Evolutionary conservation across 2,888 invertebrate species (phyloP).

Genomic region (Pherbina coryleti): DNA sequence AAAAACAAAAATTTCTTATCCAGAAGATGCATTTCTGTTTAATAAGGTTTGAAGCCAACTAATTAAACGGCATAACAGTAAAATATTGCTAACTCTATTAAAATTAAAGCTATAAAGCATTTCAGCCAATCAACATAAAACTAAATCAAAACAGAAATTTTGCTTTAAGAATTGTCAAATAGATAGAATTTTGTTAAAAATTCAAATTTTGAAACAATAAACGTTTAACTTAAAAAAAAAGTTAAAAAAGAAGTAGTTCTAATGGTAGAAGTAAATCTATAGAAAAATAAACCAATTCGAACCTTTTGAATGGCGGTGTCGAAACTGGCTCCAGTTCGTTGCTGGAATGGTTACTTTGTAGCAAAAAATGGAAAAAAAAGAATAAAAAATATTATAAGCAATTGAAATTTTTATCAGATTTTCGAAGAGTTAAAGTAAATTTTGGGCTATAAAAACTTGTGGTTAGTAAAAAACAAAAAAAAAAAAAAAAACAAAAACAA

Average conservation of each 20-base stretch:
- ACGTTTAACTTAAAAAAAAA: not conserved
- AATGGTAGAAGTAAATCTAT: no score
- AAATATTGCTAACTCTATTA: not conserved
- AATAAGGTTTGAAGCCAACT: not conserved
- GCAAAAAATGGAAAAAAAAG: conserved; percentile 37
- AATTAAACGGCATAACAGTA: not conserved
- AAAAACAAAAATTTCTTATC: not conserved
- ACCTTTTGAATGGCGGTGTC: conserved; percentile 67
- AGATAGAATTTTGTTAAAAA: not conserved
- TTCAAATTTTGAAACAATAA: no score
- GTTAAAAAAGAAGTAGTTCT: not conserved
- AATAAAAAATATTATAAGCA: conserved; percentile 23
- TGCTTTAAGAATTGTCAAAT: not conserved
- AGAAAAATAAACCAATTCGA: conserved; percentile 57
- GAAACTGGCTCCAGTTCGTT: conserved; percentile 66
- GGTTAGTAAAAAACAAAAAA: no score
- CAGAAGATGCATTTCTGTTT: not conserved
- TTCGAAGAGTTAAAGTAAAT: not conserved
- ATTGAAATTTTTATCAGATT: not conserved
- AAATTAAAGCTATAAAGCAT: not conserved
- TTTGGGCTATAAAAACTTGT: not conserved
- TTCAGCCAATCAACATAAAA: not conserved
- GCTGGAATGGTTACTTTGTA: conserved; percentile 65
- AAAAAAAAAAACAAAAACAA: no score
- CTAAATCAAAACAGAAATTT: not conserved